These are phyloP conservation scores for Agrenia bidenticulata DNA, from an alignment of 2,888 invertebrate genomes.

Conservation along the genomic window DNA sequence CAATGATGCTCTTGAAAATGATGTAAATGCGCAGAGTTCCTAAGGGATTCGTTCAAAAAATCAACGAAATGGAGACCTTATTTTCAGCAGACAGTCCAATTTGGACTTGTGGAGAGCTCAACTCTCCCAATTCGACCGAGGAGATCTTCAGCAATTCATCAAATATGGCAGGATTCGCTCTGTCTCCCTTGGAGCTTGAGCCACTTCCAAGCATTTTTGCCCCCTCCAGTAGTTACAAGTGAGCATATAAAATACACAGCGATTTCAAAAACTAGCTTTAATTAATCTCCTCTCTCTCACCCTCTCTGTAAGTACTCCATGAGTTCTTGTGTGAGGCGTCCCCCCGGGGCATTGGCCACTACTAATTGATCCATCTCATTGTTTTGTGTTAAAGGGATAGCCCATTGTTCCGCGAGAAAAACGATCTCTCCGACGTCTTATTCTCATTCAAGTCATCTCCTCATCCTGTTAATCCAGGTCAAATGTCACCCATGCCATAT, in stretches of 20 bases:
- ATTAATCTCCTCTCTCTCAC: too few species aligned
- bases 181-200: constrained; percentile 81
- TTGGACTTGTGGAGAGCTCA: constrained; percentile 52
- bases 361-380: background rate
- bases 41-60: constrained; percentile 37
- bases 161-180: constrained; percentile 81
- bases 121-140: constrained; percentile 47
- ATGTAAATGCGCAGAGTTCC: constrained; percentile 43
- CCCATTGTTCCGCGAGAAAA: constrained; percentile 51
- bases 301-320: too few species aligned
- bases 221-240: constrained; percentile 54
- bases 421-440: constrained; percentile 82
- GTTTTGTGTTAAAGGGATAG: constrained; percentile 32
- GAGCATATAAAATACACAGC: constrained; percentile 29
- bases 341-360: background rate
- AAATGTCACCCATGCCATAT: constrained; percentile 56
- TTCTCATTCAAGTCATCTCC: constrained; percentile 71
- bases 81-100: constrained; percentile 52
- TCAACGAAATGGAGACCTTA: constrained; percentile 49
- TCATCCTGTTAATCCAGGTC: constrained; percentile 73
- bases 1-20: constrained; percentile 23
- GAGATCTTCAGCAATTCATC: constrained; percentile 59
- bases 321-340: background rate
- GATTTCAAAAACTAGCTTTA: too few species aligned
- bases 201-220: constrained; percentile 83